phyloP scores from a whole-genome alignment of 2,888 invertebrate species.

The Gortyna flavago region DNA sequence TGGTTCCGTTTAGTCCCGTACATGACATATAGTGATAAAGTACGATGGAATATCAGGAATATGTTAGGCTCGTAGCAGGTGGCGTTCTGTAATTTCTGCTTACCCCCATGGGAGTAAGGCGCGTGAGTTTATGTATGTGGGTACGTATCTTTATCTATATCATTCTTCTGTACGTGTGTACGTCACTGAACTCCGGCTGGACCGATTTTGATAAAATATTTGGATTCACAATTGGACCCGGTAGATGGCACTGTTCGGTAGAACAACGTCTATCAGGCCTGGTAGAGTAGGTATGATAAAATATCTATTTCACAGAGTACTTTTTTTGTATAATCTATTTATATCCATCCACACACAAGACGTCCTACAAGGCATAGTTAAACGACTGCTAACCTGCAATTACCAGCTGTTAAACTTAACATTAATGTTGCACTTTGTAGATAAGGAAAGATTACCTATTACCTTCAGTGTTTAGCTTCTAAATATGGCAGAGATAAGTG shows the following conservation, averaged over 20 bases:
- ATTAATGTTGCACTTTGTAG: conserved; percentile 36
- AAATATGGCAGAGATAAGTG: conserved; percentile 51
- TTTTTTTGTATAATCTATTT: too few species aligned
- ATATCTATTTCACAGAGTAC: too few species aligned
- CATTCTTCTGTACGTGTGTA: too few species aligned
- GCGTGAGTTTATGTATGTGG: too few species aligned
- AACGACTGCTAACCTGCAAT: conserved; percentile 37
- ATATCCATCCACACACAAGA: not conserved
- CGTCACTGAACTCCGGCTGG: too few species aligned
- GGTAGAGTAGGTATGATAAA: not conserved
- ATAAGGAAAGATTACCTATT: conserved; percentile 57
- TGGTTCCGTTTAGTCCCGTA: not conserved
- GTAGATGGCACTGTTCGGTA: not conserved
- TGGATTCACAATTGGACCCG: too few species aligned
- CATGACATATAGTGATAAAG: not conserved
- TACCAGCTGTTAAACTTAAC: conserved; percentile 57
- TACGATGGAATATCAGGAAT: not conserved
- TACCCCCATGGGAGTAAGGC: too few species aligned
- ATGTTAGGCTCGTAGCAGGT: too few species aligned
- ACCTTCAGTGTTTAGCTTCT: conserved; percentile 33
- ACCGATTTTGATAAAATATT: too few species aligned
- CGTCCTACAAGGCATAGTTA: conserved; percentile 7
- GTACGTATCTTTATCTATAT: too few species aligned
- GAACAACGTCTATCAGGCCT: not conserved
- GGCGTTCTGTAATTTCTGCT: too few species aligned